These are phyloP conservation scores for Dipodomys spectabilis DNA, from an alignment of 2,113 vertebrate genomes.

Conservation along the genomic window DNA sequence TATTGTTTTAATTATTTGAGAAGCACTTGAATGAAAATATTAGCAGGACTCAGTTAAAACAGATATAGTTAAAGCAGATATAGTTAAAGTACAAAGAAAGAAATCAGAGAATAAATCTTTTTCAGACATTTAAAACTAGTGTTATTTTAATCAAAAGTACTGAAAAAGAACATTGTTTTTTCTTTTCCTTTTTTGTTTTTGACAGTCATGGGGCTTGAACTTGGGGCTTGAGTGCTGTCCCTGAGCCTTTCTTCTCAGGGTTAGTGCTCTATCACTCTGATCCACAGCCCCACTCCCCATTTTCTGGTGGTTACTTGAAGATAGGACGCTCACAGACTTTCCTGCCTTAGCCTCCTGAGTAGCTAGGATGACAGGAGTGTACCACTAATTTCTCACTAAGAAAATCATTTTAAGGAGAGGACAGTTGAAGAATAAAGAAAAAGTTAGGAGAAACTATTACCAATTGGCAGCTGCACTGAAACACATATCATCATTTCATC, in stretches of 20 bases:
- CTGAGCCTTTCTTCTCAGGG: too few species aligned
- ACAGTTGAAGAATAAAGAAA: neutral
- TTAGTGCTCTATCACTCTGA: too few species aligned
- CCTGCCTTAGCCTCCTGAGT: too few species aligned
- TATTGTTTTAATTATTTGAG: neutral
- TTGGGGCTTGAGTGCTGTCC: too few species aligned
- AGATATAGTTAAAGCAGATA: neutral
- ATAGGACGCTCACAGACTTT: too few species aligned
- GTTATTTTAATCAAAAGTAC: neutral
- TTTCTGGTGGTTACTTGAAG: too few species aligned
- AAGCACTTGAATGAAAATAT: constrained; percentile 14
- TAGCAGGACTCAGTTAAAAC: neutral
- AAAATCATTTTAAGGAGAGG: neutral
- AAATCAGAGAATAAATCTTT: neutral
- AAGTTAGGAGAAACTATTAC: neutral
- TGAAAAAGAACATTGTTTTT: neutral
- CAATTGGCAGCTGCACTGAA: neutral
- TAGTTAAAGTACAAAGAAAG: neutral
- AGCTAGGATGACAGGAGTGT: too few species aligned
- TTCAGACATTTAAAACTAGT: constrained; percentile 9
- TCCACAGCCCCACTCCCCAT: too few species aligned
- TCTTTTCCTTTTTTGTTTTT: too few species aligned
- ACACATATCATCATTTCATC: neutral
- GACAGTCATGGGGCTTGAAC: too few species aligned
- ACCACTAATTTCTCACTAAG: neutral